Evolutionary conservation across 1,140 invertebrate genomes (phyloP).

Genomic region (Drosophila jambulina): DNA sequence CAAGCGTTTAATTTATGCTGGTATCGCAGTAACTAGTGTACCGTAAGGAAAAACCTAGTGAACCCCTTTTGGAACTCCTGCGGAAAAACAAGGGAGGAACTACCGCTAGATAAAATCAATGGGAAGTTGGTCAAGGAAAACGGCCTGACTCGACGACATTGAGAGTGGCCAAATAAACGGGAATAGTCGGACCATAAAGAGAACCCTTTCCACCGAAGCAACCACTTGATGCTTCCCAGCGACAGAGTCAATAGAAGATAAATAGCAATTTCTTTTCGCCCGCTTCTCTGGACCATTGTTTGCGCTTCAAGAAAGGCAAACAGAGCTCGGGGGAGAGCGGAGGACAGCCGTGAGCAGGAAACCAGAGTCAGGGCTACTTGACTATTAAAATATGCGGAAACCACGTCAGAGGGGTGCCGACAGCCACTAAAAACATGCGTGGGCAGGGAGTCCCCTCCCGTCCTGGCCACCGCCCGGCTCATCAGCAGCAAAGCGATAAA

Average conservation of each 20-base stretch:
- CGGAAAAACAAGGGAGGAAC: constrained; percentile 8
- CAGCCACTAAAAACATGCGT: constrained; percentile 23
- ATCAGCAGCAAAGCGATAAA: constrained; percentile 66
- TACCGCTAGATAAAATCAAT: constrained; percentile 31
- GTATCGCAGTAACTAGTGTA: constrained; percentile 47
- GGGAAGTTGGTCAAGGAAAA: constrained; percentile 17
- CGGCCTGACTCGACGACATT: constrained; percentile 28
- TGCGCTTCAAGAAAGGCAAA: constrained; percentile 76
- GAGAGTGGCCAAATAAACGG: constrained; percentile 38
- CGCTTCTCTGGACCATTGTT: constrained; percentile 57
- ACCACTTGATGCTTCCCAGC: constrained; percentile 47
- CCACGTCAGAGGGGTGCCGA: constrained; percentile 7
- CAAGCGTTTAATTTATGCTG: constrained; percentile 75
- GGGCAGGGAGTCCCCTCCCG: constrained; percentile 9
- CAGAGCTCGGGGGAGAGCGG: constrained; percentile 21
- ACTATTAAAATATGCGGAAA: constrained; percentile 82
- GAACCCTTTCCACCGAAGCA: constrained; percentile 20
- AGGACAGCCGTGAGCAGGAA: constrained; percentile 7
- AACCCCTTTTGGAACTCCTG: constrained; percentile 2
- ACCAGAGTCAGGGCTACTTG: constrained; percentile 51
- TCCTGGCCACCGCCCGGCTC: constrained; percentile 1
- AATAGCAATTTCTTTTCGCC: constrained; percentile 79
- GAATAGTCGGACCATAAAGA: constrained; percentile 28
- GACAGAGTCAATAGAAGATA: constrained; percentile 78
- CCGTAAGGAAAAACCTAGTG: constrained; percentile 43